These are phyloP conservation scores for Cerastis leucographa DNA, from an alignment of 2,888 invertebrate genomes.

Conservation along the genomic window DNA sequence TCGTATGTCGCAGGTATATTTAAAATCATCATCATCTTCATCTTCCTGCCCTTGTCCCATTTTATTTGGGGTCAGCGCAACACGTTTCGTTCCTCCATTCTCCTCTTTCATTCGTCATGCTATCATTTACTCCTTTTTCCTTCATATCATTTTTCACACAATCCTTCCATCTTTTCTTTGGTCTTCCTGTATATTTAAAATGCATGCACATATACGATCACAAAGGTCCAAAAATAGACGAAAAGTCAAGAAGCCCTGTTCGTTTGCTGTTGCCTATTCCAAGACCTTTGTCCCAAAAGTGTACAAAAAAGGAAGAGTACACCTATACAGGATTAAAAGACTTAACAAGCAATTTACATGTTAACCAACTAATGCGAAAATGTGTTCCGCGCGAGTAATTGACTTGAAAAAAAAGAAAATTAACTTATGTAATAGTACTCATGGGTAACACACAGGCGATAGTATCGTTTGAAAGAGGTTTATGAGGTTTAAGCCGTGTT, in stretches of 20 bases:
- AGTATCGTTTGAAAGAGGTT: constrained; percentile 27
- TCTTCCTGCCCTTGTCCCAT: too few species aligned
- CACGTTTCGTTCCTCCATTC: too few species aligned
- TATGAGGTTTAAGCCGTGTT: constrained; percentile 18
- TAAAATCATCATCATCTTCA: too few species aligned
- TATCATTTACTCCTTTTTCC: too few species aligned
- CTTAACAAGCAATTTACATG: constrained; percentile 50
- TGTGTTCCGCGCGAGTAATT: constrained; percentile 46
- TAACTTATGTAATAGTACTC: constrained; percentile 48
- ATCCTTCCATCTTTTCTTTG: too few species aligned
- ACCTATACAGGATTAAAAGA: constrained; percentile 15
- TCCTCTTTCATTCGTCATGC: too few species aligned
- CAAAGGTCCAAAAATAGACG: background rate
- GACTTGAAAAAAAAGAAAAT: constrained; percentile 46
- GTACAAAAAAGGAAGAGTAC: background rate
- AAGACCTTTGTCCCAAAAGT: background rate
- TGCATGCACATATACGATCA: background rate
- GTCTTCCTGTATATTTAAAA: background rate
- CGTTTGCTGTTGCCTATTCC: background rate
- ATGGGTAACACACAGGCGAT: constrained; percentile 21
- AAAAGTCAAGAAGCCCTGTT: background rate
- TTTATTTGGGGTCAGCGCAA: too few species aligned
- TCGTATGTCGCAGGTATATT: background rate
- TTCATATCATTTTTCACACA: too few species aligned
- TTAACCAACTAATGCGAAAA: constrained; percentile 49